Evolutionary conservation across 64 coral and sea anemone genomes (phyloP).

Genomic region (Porites australiensis): DNA sequence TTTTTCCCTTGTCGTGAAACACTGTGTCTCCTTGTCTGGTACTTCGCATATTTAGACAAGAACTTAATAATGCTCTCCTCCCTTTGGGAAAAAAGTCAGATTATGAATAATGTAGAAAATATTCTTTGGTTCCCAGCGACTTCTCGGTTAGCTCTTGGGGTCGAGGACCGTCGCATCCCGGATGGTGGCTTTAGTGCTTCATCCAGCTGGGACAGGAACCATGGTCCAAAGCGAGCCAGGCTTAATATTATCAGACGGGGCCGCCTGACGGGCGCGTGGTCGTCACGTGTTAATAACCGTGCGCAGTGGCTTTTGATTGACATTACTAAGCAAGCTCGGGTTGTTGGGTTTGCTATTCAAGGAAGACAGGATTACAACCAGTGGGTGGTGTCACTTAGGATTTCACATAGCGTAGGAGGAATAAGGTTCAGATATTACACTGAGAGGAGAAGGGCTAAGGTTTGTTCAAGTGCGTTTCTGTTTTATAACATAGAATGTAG

Average conservation of each 20-base stretch:
- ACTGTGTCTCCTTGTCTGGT: too few relatives aligned
- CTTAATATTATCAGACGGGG: slow-evolving; percentile 62
- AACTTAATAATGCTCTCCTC: too few relatives aligned
- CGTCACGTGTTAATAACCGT: slow-evolving; percentile 43
- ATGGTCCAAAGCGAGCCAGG: slow-evolving; percentile 58
- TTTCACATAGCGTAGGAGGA: slow-evolving; percentile 47
- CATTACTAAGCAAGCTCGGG: slow-evolving; percentile 17
- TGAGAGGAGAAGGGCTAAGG: slow-evolving; percentile 45
- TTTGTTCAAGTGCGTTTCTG: not conserved
- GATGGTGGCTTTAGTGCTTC: slow-evolving; percentile 70
- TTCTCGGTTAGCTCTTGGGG: slow-evolving; percentile 66
- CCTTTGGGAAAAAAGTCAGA: too few relatives aligned
- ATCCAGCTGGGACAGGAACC: slow-evolving; percentile 66
- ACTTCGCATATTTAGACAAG: too few relatives aligned
- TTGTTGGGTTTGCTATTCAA: slow-evolving; percentile 56
- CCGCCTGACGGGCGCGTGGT: slow-evolving; percentile 54
- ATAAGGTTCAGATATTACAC: slow-evolving; percentile 52
- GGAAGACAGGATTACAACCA: slow-evolving; percentile 66
- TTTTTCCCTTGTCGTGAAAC: too few relatives aligned
- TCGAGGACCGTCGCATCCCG: slow-evolving; percentile 81
- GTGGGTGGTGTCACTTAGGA: slow-evolving; percentile 48
- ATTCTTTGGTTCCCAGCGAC: slow-evolving; percentile 1
- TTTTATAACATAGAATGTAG: too few relatives aligned
- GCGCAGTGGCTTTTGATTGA: slow-evolving; percentile 68
- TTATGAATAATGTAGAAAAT: too few relatives aligned